phyloP scores from a whole-genome alignment of 2,888 invertebrate genomes.

The Cordylochernes scorpioides region DNA sequence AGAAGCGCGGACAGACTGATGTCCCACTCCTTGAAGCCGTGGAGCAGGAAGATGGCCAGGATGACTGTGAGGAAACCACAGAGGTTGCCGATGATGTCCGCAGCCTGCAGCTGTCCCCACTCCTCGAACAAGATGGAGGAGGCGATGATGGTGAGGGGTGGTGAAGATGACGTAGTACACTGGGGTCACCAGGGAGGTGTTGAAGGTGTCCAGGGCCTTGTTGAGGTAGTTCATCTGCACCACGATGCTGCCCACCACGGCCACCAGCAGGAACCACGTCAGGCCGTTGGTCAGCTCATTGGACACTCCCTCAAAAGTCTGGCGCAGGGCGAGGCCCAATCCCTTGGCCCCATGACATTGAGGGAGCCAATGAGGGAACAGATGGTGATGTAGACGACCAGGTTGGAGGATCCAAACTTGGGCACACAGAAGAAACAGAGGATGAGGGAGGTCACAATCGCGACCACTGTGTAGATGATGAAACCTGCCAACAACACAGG shows the following conservation, averaged over 20 bases:
- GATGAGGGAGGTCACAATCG: constrained; percentile 35
- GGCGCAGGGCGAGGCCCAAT: constrained; percentile 55
- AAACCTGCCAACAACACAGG: too few relatives aligned
- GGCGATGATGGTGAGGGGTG: constrained; percentile 60
- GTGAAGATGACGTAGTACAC: constrained; percentile 94
- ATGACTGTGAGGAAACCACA: constrained; percentile 68
- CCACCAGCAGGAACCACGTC: constrained; percentile 45
- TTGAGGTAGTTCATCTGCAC: constrained; percentile 90
- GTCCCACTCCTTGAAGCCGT: constrained; percentile 57
- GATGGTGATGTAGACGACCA: constrained; percentile 55
- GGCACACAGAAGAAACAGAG: constrained; percentile 48
- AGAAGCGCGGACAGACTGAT: constrained; percentile 26
- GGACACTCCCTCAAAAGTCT: constrained; percentile 35
- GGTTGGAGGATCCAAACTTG: constrained; percentile 49
- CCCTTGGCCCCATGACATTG: constrained; percentile 82
- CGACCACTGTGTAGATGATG: constrained; percentile 41
- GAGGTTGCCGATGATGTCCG: constrained; percentile 51
- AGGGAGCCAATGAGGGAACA: constrained; percentile 77
- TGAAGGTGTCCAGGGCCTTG: constrained; percentile 65
- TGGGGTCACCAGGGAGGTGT: constrained; percentile 79
- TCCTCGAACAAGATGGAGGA: constrained; percentile 74
- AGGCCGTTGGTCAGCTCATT: constrained; percentile 49
- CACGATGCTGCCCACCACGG: constrained; percentile 47
- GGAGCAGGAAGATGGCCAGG: constrained; percentile 62
- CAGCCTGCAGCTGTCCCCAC: constrained; percentile 44